Percentiles rank a stretch among this genome's conserved stretches.
Conservation (phyloP, 2,888 invertebrate species). For the Rosalia funebris region DNA sequence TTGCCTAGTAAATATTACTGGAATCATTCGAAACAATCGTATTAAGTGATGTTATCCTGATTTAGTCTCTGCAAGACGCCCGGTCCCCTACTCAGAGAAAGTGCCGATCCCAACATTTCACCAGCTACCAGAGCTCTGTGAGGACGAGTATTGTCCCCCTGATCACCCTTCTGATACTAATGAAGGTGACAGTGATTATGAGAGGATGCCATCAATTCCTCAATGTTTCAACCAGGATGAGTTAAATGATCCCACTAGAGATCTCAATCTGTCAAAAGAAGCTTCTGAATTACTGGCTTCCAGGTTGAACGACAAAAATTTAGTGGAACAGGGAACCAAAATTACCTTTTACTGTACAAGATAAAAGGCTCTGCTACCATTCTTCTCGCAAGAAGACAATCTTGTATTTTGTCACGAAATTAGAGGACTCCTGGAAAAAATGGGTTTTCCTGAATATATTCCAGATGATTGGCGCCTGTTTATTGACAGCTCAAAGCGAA, state of each 20-base stretch:
- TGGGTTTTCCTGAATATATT: not conserved
- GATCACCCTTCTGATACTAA: not conserved
- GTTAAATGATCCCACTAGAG: slow-evolving; percentile 41
- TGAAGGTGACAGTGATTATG: slow-evolving; percentile 4
- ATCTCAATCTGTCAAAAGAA: slow-evolving; percentile 42
- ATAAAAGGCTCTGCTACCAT: not conserved
- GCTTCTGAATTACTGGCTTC: slow-evolving; percentile 41
- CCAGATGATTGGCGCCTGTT: not conserved
- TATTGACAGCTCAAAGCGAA: not conserved
- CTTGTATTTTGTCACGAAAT: not conserved
- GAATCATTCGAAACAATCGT: not conserved
- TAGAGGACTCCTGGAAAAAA: not conserved
- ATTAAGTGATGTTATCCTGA: not conserved
- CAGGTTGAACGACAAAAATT: slow-evolving; percentile 28
- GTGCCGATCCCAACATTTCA: not conserved
- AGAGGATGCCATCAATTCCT: not conserved
- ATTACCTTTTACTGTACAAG: slow-evolving; percentile 2
- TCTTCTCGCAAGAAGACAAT: not conserved
- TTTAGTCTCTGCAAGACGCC: not conserved
- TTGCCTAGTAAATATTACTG: not conserved
- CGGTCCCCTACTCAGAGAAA: not conserved
- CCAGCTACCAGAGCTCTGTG: not conserved
- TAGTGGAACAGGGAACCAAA: not conserved
- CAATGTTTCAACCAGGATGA: slow-evolving; percentile 18
- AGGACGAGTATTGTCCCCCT: not conserved